Evolutionary conservation across 2,113 vertebrate species (phyloP), one percentile per base, ranked within the genome.

Genomic region (Pseudopodoces humilis): DNA sequence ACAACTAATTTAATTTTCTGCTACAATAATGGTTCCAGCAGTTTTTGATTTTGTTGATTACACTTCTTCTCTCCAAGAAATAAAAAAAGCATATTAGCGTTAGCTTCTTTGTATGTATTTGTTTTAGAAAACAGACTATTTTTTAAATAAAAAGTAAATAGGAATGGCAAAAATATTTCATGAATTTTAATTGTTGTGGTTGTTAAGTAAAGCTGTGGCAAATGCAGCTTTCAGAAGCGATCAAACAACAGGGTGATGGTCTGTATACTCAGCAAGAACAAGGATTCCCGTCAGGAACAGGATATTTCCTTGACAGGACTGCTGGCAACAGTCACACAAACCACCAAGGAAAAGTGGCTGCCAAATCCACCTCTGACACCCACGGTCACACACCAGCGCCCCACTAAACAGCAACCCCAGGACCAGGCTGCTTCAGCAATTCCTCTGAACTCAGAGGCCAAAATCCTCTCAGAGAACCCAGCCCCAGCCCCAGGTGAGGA

Each of bases 1-100:
- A 65, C 95, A 96, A 50, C 94, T 95, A 95, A 97, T 94, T 97
- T 92, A 91, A 94, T 92, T 96, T 96, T 97, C 84, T 75, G 37
- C 64, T 90, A 94, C 41, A 46, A 93, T 78, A 96, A 87, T 93
- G 86, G n/a, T 33, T 85, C 83, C 78, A 92, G 75, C 77, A 92
- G 53, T 69, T 95, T 92, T 74, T 75, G n/a, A 88, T 95, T 95
- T 96, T 94, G 81, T 96, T 94, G 91, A 95, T 87, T 46, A 52
- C 85, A 69, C 53, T 95, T 94, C 81, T 76, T 75, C 77, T 78
- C 78, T 70, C 28, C 28, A 23, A 2, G 11, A 92, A 91, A 91
- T 60, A 44, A 71, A 84, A 84, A 80, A 72, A 84, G 2, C 59
- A 37, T 50, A 63, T 35, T 83, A 33, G 43, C 27, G 21, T 35